phyloP scores from a whole-genome alignment of 2,797 vertebrate genomes.

The Taenioides sp. region DNA sequence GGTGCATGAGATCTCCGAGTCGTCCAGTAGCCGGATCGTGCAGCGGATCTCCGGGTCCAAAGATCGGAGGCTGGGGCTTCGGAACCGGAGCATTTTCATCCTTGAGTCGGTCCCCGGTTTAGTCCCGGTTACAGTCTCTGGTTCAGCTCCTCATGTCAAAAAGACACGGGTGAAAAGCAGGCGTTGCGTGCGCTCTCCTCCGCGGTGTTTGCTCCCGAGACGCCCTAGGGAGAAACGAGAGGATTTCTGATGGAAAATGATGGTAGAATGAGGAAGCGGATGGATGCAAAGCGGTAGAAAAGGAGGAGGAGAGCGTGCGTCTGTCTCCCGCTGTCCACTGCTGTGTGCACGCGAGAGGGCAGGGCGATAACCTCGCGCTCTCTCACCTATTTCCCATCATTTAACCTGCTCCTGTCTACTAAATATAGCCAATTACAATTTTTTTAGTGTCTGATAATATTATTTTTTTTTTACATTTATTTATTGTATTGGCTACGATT shows the following conservation, averaged over 20 bases:
- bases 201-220: slow-evolving; percentile 23
- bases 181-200: neutral
- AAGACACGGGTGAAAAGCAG: neutral
- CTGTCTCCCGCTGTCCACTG: slow-evolving; percentile 54
- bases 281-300: slow-evolving; percentile 54
- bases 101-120: slow-evolving; percentile 73
- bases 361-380: slow-evolving; percentile 14
- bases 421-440: neutral
- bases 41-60: slow-evolving; percentile 90
- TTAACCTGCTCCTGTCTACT: slow-evolving; percentile 9
- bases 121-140: slow-evolving; percentile 46
- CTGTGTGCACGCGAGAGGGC: slow-evolving; percentile 36
- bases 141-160: slow-evolving; percentile 67
- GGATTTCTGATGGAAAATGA: slow-evolving; percentile 23
- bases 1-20: slow-evolving; percentile 92
- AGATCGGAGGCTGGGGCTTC: slow-evolving; percentile 93
- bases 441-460: neutral
- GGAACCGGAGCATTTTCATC: slow-evolving; percentile 96
- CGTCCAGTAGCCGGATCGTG: slow-evolving; percentile 92
- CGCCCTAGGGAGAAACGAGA: slow-evolving; percentile 45
- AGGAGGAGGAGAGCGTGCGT: slow-evolving; percentile 39
- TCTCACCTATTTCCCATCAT: slow-evolving; percentile 11
- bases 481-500: too few species aligned
- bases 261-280: slow-evolving; percentile 42
- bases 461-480: neutral